Conservation (phyloP, 2,888 invertebrate species). For the Chymomyza fuscimana region DNA sequence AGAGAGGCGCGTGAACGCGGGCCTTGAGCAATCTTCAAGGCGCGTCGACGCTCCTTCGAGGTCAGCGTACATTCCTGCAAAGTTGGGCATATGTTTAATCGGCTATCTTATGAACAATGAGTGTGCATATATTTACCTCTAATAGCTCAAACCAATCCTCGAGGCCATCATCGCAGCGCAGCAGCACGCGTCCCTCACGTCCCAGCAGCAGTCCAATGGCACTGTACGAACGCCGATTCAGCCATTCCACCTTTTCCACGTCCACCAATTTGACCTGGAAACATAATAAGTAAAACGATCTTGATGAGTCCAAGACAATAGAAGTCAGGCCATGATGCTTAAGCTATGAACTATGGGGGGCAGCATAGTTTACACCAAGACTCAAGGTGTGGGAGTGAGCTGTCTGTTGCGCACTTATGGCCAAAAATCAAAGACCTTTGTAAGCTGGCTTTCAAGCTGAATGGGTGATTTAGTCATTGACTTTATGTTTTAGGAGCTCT, state of each 20-base stretch:
- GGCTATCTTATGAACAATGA: neutral
- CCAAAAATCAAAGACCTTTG: too few relatives aligned
- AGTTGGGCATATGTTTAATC: neutral
- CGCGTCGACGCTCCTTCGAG: conserved; percentile 84
- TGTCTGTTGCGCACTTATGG: neutral
- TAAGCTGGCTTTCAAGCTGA: too few relatives aligned
- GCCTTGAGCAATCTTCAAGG: conserved; percentile 81
- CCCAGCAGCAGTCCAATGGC: conserved; percentile 82
- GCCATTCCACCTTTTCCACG: conserved; percentile 85
- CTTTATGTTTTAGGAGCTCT: too few relatives aligned
- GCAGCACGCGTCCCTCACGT: conserved; percentile 80
- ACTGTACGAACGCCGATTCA: conserved; percentile 84
- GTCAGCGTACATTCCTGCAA: conserved; percentile 83
- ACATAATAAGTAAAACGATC: conserved; percentile 29
- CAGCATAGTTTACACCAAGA: neutral
- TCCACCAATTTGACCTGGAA: conserved; percentile 83
- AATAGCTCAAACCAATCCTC: conserved; percentile 85
- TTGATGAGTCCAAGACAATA: neutral
- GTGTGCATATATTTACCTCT: conserved; percentile 79
- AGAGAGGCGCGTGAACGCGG: conserved; percentile 79
- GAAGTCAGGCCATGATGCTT: conserved; percentile 40
- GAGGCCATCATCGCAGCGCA: conserved; percentile 81
- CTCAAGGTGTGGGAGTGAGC: conserved; percentile 1
- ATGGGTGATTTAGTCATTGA: too few relatives aligned
- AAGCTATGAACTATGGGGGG: neutral